phyloP scores from a whole-genome alignment of 2,797 vertebrate species.

The Parotocinclus haroldoi region DNA sequence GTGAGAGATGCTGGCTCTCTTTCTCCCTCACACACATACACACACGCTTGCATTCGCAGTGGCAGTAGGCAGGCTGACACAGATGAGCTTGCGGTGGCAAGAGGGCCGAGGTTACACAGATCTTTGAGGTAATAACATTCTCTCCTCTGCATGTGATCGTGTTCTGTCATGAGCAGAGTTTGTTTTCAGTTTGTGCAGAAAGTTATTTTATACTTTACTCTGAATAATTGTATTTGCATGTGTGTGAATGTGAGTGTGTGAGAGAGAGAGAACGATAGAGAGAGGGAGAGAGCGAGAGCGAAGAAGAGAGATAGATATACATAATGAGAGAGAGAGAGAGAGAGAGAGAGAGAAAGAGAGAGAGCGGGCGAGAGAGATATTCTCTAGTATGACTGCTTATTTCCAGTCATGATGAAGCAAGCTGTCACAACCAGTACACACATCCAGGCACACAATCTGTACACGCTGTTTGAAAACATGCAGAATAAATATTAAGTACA shows the following conservation, averaged over 20 bases:
- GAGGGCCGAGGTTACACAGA: conserved; percentile 45
- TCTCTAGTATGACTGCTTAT: conserved; percentile 40
- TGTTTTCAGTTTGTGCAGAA: neutral
- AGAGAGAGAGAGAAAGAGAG: neutral
- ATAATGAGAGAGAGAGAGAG: neutral
- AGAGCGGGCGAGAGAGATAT: conserved; percentile 5
- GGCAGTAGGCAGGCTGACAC: conserved; percentile 61
- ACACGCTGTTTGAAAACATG: conserved; percentile 28
- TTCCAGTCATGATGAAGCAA: conserved; percentile 47
- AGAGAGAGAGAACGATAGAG: neutral
- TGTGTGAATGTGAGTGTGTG: conserved; percentile 2
- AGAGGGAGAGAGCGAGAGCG: conserved; percentile 3
- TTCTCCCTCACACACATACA: conserved; percentile 62
- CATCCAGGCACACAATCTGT: conserved; percentile 17
- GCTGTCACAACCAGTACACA: conserved; percentile 32
- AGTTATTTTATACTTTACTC: neutral
- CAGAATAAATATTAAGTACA: conserved; percentile 39
- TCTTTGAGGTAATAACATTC: conserved; percentile 44
- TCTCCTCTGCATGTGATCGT: neutral
- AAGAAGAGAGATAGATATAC: no score
- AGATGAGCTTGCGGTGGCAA: conserved; percentile 72
- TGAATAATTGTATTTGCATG: neutral
- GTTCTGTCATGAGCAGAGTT: neutral
- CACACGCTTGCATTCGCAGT: conserved; percentile 56
- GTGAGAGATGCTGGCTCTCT: conserved; percentile 61